phyloP scores from a whole-genome alignment of 2,797 vertebrate genomes.

The Tangara arthus region DNA sequence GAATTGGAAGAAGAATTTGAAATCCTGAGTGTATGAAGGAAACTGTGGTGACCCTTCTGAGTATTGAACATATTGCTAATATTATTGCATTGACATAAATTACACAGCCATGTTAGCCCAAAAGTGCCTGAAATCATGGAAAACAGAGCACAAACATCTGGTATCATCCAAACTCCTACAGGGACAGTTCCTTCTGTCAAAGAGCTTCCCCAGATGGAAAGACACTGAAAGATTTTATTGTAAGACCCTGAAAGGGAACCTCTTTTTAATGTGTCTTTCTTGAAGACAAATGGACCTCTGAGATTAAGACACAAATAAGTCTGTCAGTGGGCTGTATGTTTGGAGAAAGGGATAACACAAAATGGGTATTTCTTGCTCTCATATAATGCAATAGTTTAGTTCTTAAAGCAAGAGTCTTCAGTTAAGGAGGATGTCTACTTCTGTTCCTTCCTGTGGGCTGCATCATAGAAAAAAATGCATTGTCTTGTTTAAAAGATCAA shows the following conservation, averaged over 20 bases:
- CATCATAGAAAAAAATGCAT: conserved; percentile 51
- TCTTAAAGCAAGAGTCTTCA: conserved; percentile 34
- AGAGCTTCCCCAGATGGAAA: conserved; percentile 8
- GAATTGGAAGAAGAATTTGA: conserved; percentile 89
- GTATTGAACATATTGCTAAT: conserved; percentile 40
- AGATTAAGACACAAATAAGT: neutral
- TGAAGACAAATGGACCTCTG: conserved; percentile 15
- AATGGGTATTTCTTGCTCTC: conserved; percentile 41
- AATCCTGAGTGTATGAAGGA: conserved; percentile 83
- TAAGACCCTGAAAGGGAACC: neutral
- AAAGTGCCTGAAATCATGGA: conserved; percentile 78
- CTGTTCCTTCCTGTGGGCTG: conserved; percentile 51
- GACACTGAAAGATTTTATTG: neutral
- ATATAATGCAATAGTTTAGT: conserved; percentile 54
- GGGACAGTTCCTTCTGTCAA: neutral
- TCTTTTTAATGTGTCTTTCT: neutral
- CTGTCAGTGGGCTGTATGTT: neutral
- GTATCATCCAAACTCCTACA: conserved; percentile 53
- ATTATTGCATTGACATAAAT: conserved; percentile 59
- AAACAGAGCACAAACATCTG: conserved; percentile 64
- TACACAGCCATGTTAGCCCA: conserved; percentile 75
- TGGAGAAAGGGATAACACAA: conserved; percentile 17
- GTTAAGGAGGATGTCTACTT: conserved; percentile 44
- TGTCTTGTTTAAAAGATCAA: conserved; percentile 71
- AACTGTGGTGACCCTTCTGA: conserved; percentile 11